These are phyloP conservation scores for Eublepharis macularius DNA, from an alignment of 2,113 vertebrate genomes.

Conservation along the genomic window DNA sequence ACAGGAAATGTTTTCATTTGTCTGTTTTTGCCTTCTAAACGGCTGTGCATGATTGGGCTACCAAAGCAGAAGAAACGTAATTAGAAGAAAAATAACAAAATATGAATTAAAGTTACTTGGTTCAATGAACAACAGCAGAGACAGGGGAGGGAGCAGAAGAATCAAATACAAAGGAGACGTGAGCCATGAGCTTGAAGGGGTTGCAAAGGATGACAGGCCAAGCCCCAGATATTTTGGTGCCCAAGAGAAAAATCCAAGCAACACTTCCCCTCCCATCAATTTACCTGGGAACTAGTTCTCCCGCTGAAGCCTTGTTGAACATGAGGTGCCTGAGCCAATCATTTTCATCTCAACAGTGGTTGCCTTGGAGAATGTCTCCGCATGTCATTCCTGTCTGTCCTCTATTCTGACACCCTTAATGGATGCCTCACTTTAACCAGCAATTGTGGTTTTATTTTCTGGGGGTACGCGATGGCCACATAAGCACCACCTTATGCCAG, in stretches of 20 bases:
- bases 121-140: not conserved
- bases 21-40: not conserved
- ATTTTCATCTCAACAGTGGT: not conserved
- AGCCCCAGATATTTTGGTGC: not conserved
- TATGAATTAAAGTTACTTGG: not conserved
- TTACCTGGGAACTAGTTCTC: not conserved
- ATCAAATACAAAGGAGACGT: not conserved
- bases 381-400: not conserved
- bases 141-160: not conserved
- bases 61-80: not conserved
- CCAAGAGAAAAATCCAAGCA: not conserved
- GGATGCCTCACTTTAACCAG: not conserved
- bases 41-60: not conserved
- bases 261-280: not conserved
- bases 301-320: not conserved
- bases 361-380: not conserved
- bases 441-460: not conserved
- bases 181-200: not conserved
- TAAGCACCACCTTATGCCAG: no score
- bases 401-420: not conserved
- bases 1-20: constrained; percentile 7
- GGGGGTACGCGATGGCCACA: no score
- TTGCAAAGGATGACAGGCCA: not conserved
- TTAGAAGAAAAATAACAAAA: not conserved
- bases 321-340: not conserved